Conservation (phyloP, 1,140 invertebrate genomes). For the Ostrea edulis region DNA sequence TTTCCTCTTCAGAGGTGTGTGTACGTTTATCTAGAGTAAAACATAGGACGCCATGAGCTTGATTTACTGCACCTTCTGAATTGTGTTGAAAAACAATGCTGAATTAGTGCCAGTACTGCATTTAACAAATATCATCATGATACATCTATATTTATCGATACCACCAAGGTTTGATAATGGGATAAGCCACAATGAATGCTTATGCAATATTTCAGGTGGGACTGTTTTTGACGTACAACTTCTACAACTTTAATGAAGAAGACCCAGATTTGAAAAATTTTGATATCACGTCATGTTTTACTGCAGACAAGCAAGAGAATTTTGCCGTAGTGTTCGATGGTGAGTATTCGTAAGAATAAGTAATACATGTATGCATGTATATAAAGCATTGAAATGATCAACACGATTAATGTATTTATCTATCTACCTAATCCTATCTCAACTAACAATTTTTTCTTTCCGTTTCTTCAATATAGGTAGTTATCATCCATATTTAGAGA, state of each 20-base stretch:
- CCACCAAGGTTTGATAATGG: too few species aligned
- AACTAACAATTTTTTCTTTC: neutral
- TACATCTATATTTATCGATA: too few species aligned
- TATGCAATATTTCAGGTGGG: slow-evolving; percentile 59
- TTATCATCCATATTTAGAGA: slow-evolving; percentile 46
- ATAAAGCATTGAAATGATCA: neutral
- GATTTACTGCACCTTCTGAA: too few species aligned
- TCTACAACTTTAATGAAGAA: slow-evolving; percentile 63
- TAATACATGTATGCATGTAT: neutral
- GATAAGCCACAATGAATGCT: too few species aligned
- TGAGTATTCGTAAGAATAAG: slow-evolving; percentile 31
- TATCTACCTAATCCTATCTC: neutral
- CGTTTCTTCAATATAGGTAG: neutral
- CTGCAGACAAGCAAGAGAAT: slow-evolving; percentile 56
- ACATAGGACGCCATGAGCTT: too few species aligned
- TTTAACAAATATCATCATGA: too few species aligned
- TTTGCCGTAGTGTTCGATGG: slow-evolving; percentile 60
- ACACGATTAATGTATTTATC: neutral
- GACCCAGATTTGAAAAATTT: slow-evolving; percentile 57
- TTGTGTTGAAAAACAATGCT: too few species aligned
- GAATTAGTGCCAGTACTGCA: too few species aligned
- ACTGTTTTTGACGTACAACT: slow-evolving; percentile 59
- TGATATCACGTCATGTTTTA: slow-evolving; percentile 62
- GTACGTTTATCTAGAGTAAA: neutral
- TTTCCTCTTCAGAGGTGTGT: slow-evolving; percentile 49